Base-by-base conservation (phyloP, 2,888 invertebrate genomes). In the Ochropacha duplaris region DNA sequence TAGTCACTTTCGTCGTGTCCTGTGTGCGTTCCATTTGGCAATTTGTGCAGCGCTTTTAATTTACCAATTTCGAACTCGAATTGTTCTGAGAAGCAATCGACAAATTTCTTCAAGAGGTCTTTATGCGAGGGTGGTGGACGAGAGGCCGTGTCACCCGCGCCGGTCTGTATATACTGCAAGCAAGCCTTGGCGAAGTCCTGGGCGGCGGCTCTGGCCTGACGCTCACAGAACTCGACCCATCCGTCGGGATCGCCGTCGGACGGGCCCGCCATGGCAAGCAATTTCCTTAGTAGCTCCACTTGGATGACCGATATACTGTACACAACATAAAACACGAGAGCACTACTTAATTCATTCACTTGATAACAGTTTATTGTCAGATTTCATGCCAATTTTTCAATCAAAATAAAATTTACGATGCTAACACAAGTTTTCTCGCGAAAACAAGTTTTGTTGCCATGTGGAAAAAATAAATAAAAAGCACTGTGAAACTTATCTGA, bases 131-230 rank as follows among this genome's bases (percentile, higher is more conserved):
- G 92, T 59, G 94, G 94, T 26, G 94, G 91, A 61, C 95, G 94
- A 26, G 74, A 66, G 22, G 94, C 93, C 71, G 94, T 93, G 71
- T 96, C 96, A 34, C 94, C 94, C 63, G 95, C 86, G 79, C 95
- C 95, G 54, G 95, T 94, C 72, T 95, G 95, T 64, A 97, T 94
- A 80, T 95, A 97, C 69, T 95, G 95, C 68, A 96, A 94, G 87
- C 97, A 97, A 75, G 96, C 96, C 88, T 96, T 96, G 74, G 97
- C 97, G 88, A 98, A 98, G 89, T 97, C 97, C 77, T 96, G 96
- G 61, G 97, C 97, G 58, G 97, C 96, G 62, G 95, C 94, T 77
- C 95, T 95, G 60, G 97, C 97, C 90, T 98, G 97, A 84, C 97
- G 95, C 87, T 97, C 97, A 90, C 97, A 97, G 86, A 97, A 96